Percentiles rank a stretch among this genome's conserved stretches.
These are phyloP conservation scores for Leucoraja ocellata DNA, from an alignment of 2,797 vertebrate species.

Conservation along the genomic window DNA sequence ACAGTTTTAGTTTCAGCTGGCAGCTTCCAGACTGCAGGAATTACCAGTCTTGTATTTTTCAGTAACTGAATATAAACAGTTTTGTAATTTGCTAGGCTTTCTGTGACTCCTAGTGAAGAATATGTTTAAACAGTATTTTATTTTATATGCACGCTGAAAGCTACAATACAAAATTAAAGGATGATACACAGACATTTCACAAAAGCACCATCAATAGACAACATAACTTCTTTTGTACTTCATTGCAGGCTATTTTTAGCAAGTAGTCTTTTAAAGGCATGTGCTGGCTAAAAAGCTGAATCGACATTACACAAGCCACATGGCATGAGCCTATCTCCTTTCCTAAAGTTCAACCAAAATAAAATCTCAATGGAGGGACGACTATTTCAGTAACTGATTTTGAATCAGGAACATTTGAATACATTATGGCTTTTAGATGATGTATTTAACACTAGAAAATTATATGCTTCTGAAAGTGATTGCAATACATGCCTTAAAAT, in stretches of 20 bases:
- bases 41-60: slow-evolving; percentile 49
- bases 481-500: too few relatives aligned
- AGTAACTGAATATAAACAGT: slow-evolving; percentile 46
- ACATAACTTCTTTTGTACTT: slow-evolving; percentile 47
- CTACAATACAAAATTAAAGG: not conserved
- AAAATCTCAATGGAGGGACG: slow-evolving; percentile 14
- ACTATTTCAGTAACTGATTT: slow-evolving; percentile 33
- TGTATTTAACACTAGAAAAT: not conserved
- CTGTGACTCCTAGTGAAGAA: slow-evolving; percentile 41
- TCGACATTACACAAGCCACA: slow-evolving; percentile 51
- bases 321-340: slow-evolving; percentile 14
- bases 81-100: slow-evolving; percentile 41
- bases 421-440: not conserved
- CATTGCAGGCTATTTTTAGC: slow-evolving; percentile 77
- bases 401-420: not conserved
- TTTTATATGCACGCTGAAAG: not conserved
- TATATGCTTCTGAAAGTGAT: too few relatives aligned
- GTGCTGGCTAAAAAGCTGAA: slow-evolving; percentile 64
- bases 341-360: slow-evolving; percentile 26
- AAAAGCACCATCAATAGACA: not conserved
- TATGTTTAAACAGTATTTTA: not conserved
- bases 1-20: not conserved
- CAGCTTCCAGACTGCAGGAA: not conserved
- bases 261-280: slow-evolving; percentile 74
- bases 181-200: slow-evolving; percentile 21